Conservation (phyloP, 92 coral and sea anemone genomes). For the Desmophyllum pertusum region DNA sequence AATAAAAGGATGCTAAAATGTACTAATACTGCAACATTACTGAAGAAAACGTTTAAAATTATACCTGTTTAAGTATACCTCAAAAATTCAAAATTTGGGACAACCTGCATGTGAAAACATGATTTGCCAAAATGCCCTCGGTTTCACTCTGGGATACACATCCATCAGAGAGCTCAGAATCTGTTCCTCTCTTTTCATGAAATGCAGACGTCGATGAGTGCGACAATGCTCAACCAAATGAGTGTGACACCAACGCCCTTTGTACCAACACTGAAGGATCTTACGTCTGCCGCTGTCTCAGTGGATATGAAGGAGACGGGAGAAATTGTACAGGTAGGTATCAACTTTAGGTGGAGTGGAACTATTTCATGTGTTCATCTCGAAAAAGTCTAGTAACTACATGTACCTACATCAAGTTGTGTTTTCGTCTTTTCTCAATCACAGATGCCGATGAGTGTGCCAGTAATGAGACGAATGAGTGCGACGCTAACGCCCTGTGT, state of each 20-base stretch:
- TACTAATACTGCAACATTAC: too few species aligned
- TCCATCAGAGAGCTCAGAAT: too few species aligned
- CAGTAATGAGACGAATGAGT: conserved; percentile 8
- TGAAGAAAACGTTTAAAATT: too few species aligned
- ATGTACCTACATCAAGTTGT: neutral
- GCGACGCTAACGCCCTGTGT: conserved; percentile 67
- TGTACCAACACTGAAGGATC: conserved; percentile 40
- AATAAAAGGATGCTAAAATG: too few species aligned
- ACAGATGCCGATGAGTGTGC: conserved; percentile 55
- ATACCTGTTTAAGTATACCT: too few species aligned
- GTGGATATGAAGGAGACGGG: neutral
- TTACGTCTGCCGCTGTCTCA: neutral
- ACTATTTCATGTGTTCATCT: neutral
- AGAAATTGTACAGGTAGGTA: neutral
- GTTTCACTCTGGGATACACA: too few species aligned
- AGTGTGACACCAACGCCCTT: conserved; percentile 49
- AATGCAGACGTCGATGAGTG: neutral
- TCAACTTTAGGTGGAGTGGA: neutral
- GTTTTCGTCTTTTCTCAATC: neutral
- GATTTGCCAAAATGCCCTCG: too few species aligned
- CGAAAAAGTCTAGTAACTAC: too few species aligned
- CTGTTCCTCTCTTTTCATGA: neutral
- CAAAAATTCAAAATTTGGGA: too few species aligned
- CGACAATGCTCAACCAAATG: neutral
- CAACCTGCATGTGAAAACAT: too few species aligned